A percentile compares a stretch with the other conserved stretches of the same genome.
phyloP scores from a whole-genome alignment of 1,140 invertebrate species.

The Melitaea cinxia region DNA sequence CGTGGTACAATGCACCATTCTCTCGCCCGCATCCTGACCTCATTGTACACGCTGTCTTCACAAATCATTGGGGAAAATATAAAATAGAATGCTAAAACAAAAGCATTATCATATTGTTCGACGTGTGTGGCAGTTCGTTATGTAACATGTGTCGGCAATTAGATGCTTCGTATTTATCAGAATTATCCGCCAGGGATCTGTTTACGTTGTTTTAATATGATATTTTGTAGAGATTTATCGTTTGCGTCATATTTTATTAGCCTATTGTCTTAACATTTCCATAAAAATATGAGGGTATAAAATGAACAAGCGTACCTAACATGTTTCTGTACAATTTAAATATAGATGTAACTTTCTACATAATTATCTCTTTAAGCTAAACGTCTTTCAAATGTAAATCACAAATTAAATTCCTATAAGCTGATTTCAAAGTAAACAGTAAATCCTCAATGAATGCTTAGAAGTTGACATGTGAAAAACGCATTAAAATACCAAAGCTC shows the following conservation, averaged over 20 bases:
- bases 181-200: conserved; percentile 7
- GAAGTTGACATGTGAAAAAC: conserved; percentile 26
- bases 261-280: no score
- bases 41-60: conserved; percentile 39
- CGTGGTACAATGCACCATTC: conserved; percentile 37
- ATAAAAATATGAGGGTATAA: no score
- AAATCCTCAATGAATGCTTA: conserved; percentile 8
- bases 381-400: neutral
- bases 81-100: conserved; percentile 39
- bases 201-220: neutral
- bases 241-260: no score
- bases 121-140: conserved; percentile 42
- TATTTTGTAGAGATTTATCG: neutral
- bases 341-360: neutral
- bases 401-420: neutral
- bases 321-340: no score
- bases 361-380: neutral
- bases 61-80: conserved; percentile 39
- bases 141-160: conserved; percentile 37
- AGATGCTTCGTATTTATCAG: conserved; percentile 31
- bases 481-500: conserved; percentile 39
- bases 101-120: conserved; percentile 32
- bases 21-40: conserved; percentile 45
- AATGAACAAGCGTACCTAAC: no score
- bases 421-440: neutral